phyloP scores from a whole-genome alignment of 1,140 invertebrate genomes.

The Olivierus martensii region DNA sequence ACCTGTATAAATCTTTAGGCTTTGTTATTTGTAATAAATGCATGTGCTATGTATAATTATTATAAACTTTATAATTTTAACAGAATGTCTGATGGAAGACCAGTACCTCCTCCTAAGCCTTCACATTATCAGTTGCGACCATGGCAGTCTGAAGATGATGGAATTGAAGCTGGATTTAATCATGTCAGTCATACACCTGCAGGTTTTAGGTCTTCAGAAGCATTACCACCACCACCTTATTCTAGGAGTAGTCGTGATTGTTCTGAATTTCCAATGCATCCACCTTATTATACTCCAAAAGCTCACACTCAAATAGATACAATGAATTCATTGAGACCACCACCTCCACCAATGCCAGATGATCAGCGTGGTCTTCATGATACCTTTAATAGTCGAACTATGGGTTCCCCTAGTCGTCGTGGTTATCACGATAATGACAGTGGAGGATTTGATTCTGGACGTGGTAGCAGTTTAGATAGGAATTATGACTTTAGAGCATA shows the following conservation, averaged over 20 bases:
- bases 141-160: conserved; percentile 2
- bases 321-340: neutral
- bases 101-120: conserved; percentile 21
- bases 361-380: neutral
- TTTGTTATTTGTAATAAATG: no score
- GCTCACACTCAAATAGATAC: neutral
- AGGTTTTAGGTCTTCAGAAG: conserved; percentile 4
- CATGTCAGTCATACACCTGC: neutral
- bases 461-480: conserved; percentile 32
- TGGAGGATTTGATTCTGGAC: conserved; percentile 34
- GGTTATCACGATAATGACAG: conserved; percentile 20
- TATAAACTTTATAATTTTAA: neutral
- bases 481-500: conserved; percentile 14
- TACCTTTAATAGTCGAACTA: neutral
- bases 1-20: no score
- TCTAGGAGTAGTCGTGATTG: conserved; percentile 9
- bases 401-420: conserved; percentile 1
- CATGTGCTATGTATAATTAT: no score
- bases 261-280: conserved; percentile 9
- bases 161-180: neutral
- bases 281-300: conserved; percentile 9
- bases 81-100: conserved; percentile 18
- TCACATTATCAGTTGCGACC: conserved; percentile 10
- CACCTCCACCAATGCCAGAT: neutral
- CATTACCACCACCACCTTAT: conserved; percentile 6